A percentile compares a stretch with the other conserved stretches of the same genome.
Evolutionary conservation across 2,797 vertebrate species (phyloP).

Genomic region (Sebastes diaconus): DNA sequence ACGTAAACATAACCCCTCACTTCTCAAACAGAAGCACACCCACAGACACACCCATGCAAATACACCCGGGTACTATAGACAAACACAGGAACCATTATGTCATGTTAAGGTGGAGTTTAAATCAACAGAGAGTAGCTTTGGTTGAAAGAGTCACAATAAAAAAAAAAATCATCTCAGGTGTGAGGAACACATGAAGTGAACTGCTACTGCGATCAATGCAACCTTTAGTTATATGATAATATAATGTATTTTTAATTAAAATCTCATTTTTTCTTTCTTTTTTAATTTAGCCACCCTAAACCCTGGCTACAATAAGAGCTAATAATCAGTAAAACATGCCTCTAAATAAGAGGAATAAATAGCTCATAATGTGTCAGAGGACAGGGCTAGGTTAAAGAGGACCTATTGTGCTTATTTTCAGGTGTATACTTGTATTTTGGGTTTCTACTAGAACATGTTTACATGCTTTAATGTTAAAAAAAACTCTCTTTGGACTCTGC

Average conservation of each 20-base stretch:
- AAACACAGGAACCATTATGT: neutral
- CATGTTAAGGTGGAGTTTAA: neutral
- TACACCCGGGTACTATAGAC: neutral
- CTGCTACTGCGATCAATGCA: neutral
- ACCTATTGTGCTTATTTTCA: no score
- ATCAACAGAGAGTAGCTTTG: no score
- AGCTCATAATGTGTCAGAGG: no score
- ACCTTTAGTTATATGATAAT: neutral
- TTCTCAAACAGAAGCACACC: neutral
- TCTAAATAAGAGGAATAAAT: no score
- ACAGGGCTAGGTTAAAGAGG: no score
- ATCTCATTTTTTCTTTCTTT: neutral
- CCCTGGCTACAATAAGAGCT: neutral
- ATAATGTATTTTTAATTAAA: neutral
- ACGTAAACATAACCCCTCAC: neutral
- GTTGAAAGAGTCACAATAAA: neutral
- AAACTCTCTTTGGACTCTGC: no score
- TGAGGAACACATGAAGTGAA: neutral
- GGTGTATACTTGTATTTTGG: no score
- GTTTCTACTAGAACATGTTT: no score
- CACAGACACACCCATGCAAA: slow-evolving; percentile 5
- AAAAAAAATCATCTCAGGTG: neutral
- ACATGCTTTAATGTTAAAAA: no score
- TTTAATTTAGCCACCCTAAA: no score
- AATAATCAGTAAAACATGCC: no score